Percentiles rank a stretch among this genome's conserved stretches.
Conservation (phyloP, 2,113 vertebrate genomes). For the Tachysurus vachellii region DNA sequence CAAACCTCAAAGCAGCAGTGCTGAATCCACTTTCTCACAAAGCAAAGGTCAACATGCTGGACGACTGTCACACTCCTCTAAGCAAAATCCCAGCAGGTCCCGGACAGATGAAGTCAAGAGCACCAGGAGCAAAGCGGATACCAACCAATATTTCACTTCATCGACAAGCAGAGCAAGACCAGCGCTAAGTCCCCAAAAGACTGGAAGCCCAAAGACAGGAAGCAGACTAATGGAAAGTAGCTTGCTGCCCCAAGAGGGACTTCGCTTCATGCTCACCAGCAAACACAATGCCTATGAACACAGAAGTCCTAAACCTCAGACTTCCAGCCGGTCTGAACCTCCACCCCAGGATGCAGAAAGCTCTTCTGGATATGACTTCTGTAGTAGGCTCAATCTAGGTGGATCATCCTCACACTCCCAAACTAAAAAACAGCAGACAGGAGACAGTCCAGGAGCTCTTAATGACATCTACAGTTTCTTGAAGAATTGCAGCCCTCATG, state of each 20-base stretch:
- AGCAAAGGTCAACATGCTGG: conserved; percentile 29
- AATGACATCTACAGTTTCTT: conserved; percentile 85
- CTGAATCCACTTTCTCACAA: conserved; percentile 37
- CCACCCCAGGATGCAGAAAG: conserved; percentile 52
- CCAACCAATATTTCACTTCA: conserved; percentile 24
- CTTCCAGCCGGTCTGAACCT: conserved; percentile 52
- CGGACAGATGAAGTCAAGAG: conserved; percentile 46
- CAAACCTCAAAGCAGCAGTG: conserved; percentile 43
- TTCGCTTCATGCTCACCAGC: conserved; percentile 72
- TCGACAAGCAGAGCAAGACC: conserved; percentile 56
- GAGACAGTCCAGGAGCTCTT: conserved; percentile 67
- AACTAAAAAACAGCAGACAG: conserved; percentile 74
- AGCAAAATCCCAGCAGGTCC: conserved; percentile 44
- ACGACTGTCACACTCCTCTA: conserved; percentile 15
- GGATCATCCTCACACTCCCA: conserved; percentile 64
- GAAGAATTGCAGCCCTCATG: conserved; percentile 89
- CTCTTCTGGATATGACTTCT: conserved; percentile 62
- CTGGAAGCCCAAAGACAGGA: conserved; percentile 58
- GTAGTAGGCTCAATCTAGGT: conserved; percentile 64
- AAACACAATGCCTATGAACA: conserved; percentile 73
- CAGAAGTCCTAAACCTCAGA: conserved; percentile 46
- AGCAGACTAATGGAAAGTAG: conserved; percentile 75
- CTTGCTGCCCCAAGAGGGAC: conserved; percentile 64
- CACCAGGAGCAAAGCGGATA: conserved; percentile 41
- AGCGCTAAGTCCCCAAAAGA: conserved; percentile 52